A percentile compares a stretch with the other conserved stretches of the same genome.
These are phyloP conservation scores for Ephialtes manifestator DNA, from an alignment of 2,888 invertebrate genomes.

Conservation along the genomic window DNA sequence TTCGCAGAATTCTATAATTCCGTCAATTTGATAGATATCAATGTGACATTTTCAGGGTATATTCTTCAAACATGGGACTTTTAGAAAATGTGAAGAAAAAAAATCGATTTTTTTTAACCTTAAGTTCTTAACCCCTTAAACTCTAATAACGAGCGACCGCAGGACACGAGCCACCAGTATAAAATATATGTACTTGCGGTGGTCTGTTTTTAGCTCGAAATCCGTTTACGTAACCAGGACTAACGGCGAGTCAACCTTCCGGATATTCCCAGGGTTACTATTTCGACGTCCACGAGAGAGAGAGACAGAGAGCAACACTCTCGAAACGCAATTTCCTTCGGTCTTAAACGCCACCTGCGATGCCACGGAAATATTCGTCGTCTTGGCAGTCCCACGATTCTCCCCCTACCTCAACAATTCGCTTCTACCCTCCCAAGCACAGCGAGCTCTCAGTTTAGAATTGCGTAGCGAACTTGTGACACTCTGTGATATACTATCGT, in stretches of 20 bases:
- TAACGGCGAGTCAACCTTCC: neutral
- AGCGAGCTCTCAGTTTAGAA: neutral
- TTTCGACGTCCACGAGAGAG: neutral
- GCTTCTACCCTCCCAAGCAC: too few species aligned
- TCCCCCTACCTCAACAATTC: neutral
- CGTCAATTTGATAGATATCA: too few species aligned
- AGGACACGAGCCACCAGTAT: neutral
- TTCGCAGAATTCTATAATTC: too few species aligned
- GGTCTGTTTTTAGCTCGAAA: neutral
- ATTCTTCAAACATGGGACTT: too few species aligned
- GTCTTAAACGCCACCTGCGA: constrained; percentile 24
- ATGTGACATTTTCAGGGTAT: too few species aligned
- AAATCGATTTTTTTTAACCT: too few species aligned
- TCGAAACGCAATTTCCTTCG: constrained; percentile 8
- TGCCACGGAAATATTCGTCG: neutral
- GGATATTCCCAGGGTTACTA: neutral
- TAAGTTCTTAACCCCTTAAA: too few species aligned
- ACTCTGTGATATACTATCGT: constrained; percentile 2
- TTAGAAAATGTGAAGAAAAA: too few species aligned
- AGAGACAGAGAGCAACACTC: neutral
- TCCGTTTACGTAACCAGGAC: neutral
- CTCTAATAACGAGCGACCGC: too few species aligned
- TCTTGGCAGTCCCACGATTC: neutral
- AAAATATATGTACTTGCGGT: neutral
- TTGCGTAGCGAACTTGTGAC: neutral